Evolutionary conservation across 1,140 invertebrate genomes (phyloP).

Genomic region (Macrobrachium rosenbergii): DNA sequence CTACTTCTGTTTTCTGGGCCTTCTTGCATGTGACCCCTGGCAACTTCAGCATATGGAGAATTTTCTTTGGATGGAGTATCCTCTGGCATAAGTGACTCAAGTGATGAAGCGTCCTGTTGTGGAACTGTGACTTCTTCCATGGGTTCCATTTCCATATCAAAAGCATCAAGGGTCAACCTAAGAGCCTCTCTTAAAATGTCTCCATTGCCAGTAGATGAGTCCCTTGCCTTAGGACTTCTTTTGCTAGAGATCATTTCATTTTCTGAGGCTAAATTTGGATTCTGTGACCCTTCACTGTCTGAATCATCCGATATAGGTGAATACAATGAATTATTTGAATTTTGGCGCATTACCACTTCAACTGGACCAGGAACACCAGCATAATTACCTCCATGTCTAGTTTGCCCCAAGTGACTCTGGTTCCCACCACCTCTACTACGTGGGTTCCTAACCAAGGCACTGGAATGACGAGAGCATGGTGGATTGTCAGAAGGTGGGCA

Average conservation of each 20-base stretch:
- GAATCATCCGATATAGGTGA: constrained; percentile 55
- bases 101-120: background rate
- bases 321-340: constrained; percentile 43
- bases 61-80: background rate
- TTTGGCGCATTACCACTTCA: constrained; percentile 29
- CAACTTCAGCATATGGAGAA: background rate
- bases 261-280: constrained; percentile 7
- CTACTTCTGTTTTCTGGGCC: too few relatives aligned
- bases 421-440: background rate
- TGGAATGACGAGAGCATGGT: background rate
- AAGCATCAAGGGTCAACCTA: constrained; percentile 27
- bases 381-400: background rate
- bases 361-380: background rate
- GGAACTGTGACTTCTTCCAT: constrained; percentile 5
- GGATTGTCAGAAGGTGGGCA: background rate
- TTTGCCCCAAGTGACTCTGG: background rate
- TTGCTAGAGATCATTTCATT: background rate
- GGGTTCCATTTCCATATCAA: constrained; percentile 38
- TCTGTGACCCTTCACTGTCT: constrained; percentile 36
- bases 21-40: too few relatives aligned
- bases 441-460: background rate
- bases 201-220: background rate
- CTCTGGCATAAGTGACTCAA: background rate
- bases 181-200: constrained; percentile 50
- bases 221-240: background rate